These are phyloP conservation scores for Grallaria varia DNA, from an alignment of 2,113 vertebrate genomes.

Conservation along the genomic window DNA sequence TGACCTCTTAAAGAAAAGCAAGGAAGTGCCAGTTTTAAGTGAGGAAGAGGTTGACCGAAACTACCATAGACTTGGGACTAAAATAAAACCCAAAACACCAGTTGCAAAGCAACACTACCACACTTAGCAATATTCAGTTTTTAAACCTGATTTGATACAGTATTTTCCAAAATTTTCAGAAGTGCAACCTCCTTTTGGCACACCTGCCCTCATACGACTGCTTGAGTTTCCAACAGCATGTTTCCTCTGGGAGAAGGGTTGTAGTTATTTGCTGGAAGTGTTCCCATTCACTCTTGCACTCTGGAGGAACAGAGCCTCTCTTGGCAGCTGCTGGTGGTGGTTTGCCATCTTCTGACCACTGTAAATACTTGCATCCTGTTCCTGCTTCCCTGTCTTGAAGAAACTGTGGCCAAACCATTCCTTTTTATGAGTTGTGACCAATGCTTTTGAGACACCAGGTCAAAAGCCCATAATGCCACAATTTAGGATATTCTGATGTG, in stretches of 20 bases:
- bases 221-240: background rate
- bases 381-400: background rate
- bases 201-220: accelerated
- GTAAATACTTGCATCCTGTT: background rate
- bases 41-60: background rate
- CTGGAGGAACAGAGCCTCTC: background rate
- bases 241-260: background rate
- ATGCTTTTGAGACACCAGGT: background rate
- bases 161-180: background rate
- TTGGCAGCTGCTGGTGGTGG: background rate
- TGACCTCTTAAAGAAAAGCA: background rate
- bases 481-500: background rate
- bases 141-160: background rate
- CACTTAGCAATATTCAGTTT: background rate
- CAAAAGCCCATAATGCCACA: background rate
- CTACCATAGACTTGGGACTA: background rate
- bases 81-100: background rate
- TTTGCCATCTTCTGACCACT: background rate
- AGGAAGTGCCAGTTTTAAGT: background rate
- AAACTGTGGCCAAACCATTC: background rate
- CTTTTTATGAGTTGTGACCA: background rate
- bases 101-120: background rate
- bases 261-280: background rate
- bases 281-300: accelerated
- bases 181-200: background rate